Evolutionary conservation across 2,888 invertebrate genomes (phyloP).

Genomic region (Rhamnusium bicolor): DNA sequence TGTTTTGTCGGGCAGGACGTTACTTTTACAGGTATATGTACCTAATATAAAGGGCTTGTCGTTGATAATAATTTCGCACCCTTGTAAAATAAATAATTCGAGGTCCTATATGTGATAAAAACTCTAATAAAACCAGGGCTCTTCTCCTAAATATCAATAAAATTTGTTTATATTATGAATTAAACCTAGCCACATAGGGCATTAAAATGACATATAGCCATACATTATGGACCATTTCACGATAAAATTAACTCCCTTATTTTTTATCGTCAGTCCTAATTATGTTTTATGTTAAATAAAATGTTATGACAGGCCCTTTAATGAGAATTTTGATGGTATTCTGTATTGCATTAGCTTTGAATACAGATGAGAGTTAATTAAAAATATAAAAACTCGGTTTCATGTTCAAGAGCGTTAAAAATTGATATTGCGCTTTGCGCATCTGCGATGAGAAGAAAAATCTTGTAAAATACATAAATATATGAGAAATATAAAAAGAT

Average conservation of each 20-base stretch:
- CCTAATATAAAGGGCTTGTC: not conserved
- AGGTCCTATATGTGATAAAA: not conserved
- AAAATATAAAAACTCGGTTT: not conserved
- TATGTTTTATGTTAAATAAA: constrained; percentile 22
- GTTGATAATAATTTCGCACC: not conserved
- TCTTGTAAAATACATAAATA: not conserved
- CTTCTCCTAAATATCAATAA: not conserved
- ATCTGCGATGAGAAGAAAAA: not conserved
- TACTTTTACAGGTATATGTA: not conserved
- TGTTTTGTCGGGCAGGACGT: too few relatives aligned
- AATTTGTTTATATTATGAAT: constrained; percentile 13
- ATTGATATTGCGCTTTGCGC: not conserved
- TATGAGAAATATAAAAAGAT: not conserved
- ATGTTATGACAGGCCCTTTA: constrained; percentile 19
- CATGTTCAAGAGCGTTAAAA: not conserved
- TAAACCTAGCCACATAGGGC: not conserved
- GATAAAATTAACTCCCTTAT: constrained; percentile 12
- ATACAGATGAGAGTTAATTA: constrained; percentile 11
- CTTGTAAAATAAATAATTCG: not conserved
- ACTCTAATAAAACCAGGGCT: not conserved
- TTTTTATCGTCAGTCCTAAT: constrained; percentile 1
- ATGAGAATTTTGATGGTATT: not conserved
- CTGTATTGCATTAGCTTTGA: constrained; percentile 1
- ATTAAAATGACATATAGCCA: constrained; percentile 9
- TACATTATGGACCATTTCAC: constrained; percentile 11